A percentile compares a stretch with the other conserved stretches of the same genome.
These are phyloP conservation scores for Synanthedon vespiformis DNA, from an alignment of 2,888 invertebrate species.

Conservation along the genomic window DNA sequence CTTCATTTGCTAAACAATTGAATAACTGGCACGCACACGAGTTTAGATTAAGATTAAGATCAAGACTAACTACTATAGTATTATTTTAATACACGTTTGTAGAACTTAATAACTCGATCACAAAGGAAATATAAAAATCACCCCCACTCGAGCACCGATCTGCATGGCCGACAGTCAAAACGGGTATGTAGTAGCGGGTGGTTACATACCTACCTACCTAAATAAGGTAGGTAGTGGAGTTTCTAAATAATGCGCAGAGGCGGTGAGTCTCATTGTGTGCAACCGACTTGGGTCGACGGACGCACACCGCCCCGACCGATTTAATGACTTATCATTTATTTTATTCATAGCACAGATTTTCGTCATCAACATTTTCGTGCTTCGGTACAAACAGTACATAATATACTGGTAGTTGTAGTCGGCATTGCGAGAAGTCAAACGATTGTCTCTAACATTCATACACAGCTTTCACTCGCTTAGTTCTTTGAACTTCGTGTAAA, in stretches of 20 bases:
- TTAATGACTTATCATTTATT: conserved; percentile 12
- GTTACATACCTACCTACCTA: conserved; percentile 7
- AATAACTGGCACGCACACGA: too few species aligned
- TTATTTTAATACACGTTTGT: too few species aligned
- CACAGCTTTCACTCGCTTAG: not conserved
- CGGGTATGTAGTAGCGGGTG: conserved; percentile 4
- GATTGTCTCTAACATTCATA: too few species aligned
- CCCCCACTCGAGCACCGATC: not conserved
- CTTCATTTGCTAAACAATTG: too few species aligned
- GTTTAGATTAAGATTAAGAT: too few species aligned
- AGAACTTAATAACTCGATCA: too few species aligned
- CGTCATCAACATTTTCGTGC: too few species aligned
- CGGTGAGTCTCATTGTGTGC: conserved; percentile 20
- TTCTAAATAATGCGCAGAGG: conserved; percentile 21
- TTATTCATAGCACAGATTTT: not conserved
- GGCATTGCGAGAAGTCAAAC: too few species aligned
- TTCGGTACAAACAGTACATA: too few species aligned
- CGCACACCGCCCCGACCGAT: conserved; percentile 14
- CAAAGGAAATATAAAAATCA: not conserved
- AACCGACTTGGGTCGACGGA: conserved; percentile 23
- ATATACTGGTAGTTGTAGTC: too few species aligned
- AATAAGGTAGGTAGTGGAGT: conserved; percentile 10
- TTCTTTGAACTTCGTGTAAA: not conserved
- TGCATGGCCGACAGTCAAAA: conserved; percentile 1
- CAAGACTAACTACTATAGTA: too few species aligned